Evolutionary conservation across 2,113 vertebrate genomes (phyloP), one percentile per base, ranked within the genome.

Genomic region (Malaclemys terrapin): DNA sequence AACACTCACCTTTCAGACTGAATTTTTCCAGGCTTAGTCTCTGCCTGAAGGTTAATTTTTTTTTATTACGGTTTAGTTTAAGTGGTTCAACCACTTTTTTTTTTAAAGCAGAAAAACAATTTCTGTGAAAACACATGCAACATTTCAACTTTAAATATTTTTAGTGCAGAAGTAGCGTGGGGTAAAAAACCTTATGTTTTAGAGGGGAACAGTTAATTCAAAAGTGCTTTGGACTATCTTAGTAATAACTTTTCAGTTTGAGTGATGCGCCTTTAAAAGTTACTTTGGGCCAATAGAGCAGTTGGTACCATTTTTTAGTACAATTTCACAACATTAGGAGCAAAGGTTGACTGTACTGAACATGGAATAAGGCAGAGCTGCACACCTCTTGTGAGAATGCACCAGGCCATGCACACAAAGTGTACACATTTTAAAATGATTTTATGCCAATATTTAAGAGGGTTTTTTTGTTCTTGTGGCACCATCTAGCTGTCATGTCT

Each of bases 1-100:
- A 96, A 95, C 84, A 92, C 72, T 75, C 72, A 75, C 88, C 82
- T 95, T 82, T 95, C 85, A 96, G 89, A n/a, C 92, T 96, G 91
- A 96, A 95, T 85, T 94, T 96, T 96, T 97, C 90, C 92, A 93
- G 94, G 84, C 96, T 96, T 97, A 97, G 96, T 96, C 96, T 94
- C 93, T 95, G 97, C 93, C 97, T 95, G 94, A 96, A 96, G 96
- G 92, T 95, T 96, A 69, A 93, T 91, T 87, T 89, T 93, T 42
- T 93, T 89, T 95, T 93, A 90, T 83, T 90, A 89, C 69, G 75
- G 89, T 95, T 93, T 84, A 96, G 94, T 96, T 96, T 94, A 96
- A 86, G 85, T 95, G 94, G 94, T 95, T 95, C 54, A 38, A 75
- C 91, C 92, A 69, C 17, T 47, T 24, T 2, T 1, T 1, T 49